These are phyloP conservation scores for Miichthys miiuy DNA, from an alignment of 2,797 vertebrate species.

Conservation along the genomic window DNA sequence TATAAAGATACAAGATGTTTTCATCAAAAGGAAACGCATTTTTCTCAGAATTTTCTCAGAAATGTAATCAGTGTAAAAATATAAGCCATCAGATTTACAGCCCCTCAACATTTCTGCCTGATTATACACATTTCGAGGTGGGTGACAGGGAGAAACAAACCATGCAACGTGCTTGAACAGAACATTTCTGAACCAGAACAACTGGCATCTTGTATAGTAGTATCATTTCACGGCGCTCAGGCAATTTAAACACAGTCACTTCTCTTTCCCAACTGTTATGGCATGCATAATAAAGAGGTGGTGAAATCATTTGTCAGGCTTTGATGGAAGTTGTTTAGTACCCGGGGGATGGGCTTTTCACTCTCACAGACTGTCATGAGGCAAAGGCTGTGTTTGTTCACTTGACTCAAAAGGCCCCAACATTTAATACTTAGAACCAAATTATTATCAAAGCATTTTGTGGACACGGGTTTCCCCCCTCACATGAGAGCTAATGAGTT, in stretches of 20 bases:
- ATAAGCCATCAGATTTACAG: constrained; percentile 28
- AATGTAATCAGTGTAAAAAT: constrained; percentile 34
- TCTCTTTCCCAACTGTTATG: constrained; percentile 56
- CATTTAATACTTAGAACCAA: constrained; percentile 80
- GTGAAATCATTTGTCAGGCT: constrained; percentile 71
- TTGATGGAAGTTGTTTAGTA: constrained; percentile 68
- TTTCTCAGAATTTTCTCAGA: background rate
- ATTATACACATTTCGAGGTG: constrained; percentile 55
- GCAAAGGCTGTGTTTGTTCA: constrained; percentile 62
- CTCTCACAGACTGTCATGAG: constrained; percentile 63
- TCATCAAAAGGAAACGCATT: background rate
- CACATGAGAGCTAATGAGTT: constrained; percentile 90
- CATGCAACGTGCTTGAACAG: constrained; percentile 56
- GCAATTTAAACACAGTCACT: constrained; percentile 71
- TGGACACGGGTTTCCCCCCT: constrained; percentile 79
- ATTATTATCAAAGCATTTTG: constrained; percentile 80
- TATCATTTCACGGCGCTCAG: constrained; percentile 78
- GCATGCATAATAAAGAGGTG: constrained; percentile 75
- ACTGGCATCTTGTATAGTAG: constrained; percentile 63
- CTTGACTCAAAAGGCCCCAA: constrained; percentile 64
- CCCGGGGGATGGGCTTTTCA: constrained; percentile 54
- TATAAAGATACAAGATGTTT: background rate
- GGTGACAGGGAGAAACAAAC: constrained; percentile 43
- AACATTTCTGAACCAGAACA: constrained; percentile 63
- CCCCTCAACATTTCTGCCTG: constrained; percentile 47